Evolutionary conservation across 2,797 vertebrate genomes (phyloP), one percentile per base, ranked within the genome.

Genomic region (Diplodus puntazzo): DNA sequence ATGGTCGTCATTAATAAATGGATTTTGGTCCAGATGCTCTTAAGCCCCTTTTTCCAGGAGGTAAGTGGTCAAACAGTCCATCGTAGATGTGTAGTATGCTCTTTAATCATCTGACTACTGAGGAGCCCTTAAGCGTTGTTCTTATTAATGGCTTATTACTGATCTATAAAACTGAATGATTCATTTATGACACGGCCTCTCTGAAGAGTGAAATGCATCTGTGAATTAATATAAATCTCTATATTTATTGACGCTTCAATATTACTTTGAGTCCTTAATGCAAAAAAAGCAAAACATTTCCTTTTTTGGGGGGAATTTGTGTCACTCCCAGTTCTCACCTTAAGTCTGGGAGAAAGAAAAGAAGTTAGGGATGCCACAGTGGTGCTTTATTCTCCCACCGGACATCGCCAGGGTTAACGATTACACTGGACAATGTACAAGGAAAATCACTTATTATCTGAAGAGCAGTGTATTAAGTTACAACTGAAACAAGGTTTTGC

Each of bases 1-100:
- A 42, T 49, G 43, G 27, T 43, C 2, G 10, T 17, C 1, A 20
- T 65, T 43, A 16, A n/a, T 69, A 43, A 55, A 66, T 50, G 5
- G 20, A 34, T 57, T 67, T 68, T 21, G 4, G 49, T 69, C 27
- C 53, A 49, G 46, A 73, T 59, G 59, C 11, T 82, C 23, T 70
- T 61, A 39, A 23, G 57, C 9, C 5, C 2, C 39, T 39, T 42
- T 58, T 53, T 68, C 8, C 45, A 18, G 16, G 50, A 55, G 50
- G 42, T 66, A 23, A 66, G 34, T 23, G 27, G 48, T 49, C 42
- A 55, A 49, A 27, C 11, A 8, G 39, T 27, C 30, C 14, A 46
- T 11, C 42, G 10, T 1, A 7, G 43, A 25, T 55, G 3, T 55
- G 27, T 11, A 8, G 3, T 46, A 20, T 16, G 18, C 3, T 5